phyloP scores from a whole-genome alignment of 2,888 invertebrate genomes.

The Cantharis lateralis region DNA sequence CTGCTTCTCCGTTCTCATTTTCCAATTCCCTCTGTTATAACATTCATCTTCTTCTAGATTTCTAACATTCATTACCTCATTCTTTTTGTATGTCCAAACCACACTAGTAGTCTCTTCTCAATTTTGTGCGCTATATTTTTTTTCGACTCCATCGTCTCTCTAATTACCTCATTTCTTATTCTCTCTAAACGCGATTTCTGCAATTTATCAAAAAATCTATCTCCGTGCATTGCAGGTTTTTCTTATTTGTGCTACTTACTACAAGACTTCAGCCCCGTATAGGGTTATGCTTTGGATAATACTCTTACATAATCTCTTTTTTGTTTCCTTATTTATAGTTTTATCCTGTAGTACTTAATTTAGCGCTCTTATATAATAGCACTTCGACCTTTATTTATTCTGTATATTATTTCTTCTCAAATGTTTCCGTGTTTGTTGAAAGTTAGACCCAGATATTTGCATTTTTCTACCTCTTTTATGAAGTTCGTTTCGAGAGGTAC shows the following conservation, averaged over 20 bases:
- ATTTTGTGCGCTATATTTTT: too few species aligned
- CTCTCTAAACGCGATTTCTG: neutral
- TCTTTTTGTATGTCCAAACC: too few species aligned
- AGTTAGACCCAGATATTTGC: conserved; percentile 10
- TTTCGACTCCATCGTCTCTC: too few species aligned
- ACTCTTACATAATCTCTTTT: neutral
- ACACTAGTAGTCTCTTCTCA: too few species aligned
- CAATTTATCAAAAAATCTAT: neutral
- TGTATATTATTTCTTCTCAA: conserved; percentile 3
- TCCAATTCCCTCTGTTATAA: too few species aligned
- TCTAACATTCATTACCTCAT: too few species aligned
- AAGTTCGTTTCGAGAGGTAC: neutral
- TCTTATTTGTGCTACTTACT: neutral
- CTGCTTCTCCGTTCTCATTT: too few species aligned
- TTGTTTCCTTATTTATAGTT: neutral
- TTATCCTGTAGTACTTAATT: neutral
- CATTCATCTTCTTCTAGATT: too few species aligned
- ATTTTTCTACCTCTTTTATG: neutral
- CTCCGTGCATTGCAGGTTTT: neutral
- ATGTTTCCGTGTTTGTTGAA: conserved; percentile 8
- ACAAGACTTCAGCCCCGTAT: neutral
- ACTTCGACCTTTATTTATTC: neutral
- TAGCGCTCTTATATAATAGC: neutral
- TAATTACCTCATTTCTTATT: neutral
- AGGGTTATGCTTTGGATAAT: too few species aligned